Percentiles rank a stretch among this genome's conserved stretches.
Evolutionary conservation across 2,113 vertebrate genomes (phyloP).

Genomic region (Calcarius ornatus): DNA sequence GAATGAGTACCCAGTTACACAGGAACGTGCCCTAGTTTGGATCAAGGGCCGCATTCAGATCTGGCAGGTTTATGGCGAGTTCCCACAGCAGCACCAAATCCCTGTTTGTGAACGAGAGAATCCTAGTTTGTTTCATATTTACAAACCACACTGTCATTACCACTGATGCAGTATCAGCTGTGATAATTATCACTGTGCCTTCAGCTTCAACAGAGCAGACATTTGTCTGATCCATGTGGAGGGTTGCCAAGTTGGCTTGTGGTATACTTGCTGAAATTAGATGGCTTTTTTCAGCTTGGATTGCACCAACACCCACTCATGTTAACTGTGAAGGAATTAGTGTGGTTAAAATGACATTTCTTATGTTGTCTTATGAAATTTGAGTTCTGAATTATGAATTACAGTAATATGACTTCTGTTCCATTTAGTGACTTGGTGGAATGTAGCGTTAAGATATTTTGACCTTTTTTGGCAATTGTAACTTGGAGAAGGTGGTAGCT

Average conservation of each 20-base stretch:
- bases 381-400: slow-evolving; percentile 76
- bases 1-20: background rate
- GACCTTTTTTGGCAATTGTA: slow-evolving; percentile 54
- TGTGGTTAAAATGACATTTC: slow-evolving; percentile 69
- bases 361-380: slow-evolving; percentile 75
- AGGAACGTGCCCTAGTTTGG: slow-evolving; percentile 30
- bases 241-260: slow-evolving; percentile 79
- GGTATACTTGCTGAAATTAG: slow-evolving; percentile 75
- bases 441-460: slow-evolving; percentile 64
- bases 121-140: slow-evolving; percentile 82
- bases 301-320: slow-evolving; percentile 78
- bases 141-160: slow-evolving; percentile 82
- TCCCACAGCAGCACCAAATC: slow-evolving; percentile 80
- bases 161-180: slow-evolving; percentile 72
- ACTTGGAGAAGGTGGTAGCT: slow-evolving; percentile 52
- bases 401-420: slow-evolving; percentile 49
- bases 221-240: slow-evolving; percentile 80
- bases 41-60: slow-evolving; percentile 72
- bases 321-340: slow-evolving; percentile 70
- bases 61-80: slow-evolving; percentile 61
- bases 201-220: slow-evolving; percentile 78
- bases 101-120: slow-evolving; percentile 78
- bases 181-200: slow-evolving; percentile 80
- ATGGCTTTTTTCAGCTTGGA: slow-evolving; percentile 76
- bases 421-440: slow-evolving; percentile 61